These are phyloP conservation scores for Pollenia amentaria DNA, from an alignment of 2,888 invertebrate genomes.

Conservation along the genomic window DNA sequence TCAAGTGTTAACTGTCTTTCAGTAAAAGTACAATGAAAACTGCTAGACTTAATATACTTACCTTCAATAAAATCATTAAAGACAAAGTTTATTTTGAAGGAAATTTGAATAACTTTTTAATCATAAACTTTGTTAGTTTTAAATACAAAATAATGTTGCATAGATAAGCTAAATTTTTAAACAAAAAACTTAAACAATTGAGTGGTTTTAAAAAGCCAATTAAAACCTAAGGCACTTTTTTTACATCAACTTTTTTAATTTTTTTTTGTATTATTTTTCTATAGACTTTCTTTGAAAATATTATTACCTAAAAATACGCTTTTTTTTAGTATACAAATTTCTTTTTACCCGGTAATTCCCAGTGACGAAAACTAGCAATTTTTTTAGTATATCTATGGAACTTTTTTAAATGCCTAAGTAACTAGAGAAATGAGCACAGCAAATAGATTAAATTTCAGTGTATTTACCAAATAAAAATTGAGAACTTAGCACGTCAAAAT, in stretches of 20 bases:
- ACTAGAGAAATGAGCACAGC: too few species aligned
- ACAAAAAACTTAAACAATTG: constrained; percentile 18
- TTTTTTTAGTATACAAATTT: too few species aligned
- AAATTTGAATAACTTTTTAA: constrained; percentile 26
- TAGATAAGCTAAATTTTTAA: constrained; percentile 10
- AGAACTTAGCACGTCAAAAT: too few species aligned
- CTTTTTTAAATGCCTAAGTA: too few species aligned
- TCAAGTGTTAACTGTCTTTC: constrained; percentile 12
- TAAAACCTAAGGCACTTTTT: background rate
- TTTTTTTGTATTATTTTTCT: too few species aligned
- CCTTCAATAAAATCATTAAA: constrained; percentile 21
- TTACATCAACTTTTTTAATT: background rate
- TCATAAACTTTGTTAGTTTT: constrained; percentile 40
- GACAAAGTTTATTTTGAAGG: constrained; percentile 15
- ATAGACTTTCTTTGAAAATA: too few species aligned
- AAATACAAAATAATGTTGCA: background rate
- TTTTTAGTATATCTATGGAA: too few species aligned
- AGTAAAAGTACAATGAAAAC: background rate
- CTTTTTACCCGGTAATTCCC: too few species aligned
- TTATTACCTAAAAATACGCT: too few species aligned
- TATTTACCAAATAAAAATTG: too few species aligned
- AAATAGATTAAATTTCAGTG: too few species aligned
- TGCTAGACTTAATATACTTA: constrained; percentile 11
- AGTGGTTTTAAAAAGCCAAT: constrained; percentile 21
- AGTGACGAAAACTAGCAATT: too few species aligned